Evolutionary conservation across 2,888 invertebrate species (phyloP), one percentile per base, ranked within the genome.

Genomic region (Vandiemenella viatica): DNA sequence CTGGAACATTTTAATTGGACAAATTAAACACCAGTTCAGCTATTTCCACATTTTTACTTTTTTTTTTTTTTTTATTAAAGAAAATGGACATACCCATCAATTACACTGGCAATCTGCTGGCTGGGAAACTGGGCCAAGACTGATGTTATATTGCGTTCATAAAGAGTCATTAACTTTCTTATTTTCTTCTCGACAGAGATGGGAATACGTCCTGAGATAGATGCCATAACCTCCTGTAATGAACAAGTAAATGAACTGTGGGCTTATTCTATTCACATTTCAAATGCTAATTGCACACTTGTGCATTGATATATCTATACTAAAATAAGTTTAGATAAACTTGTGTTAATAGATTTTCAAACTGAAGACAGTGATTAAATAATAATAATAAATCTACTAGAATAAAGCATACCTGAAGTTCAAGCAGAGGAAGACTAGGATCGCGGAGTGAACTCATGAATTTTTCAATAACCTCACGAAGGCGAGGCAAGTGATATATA

Each of bases 51-150:
- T n/a, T n/a, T n/a, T n/a, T n/a, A n/a, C n/a, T n/a, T n/a, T n/a
- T n/a, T n/a, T n/a, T n/a, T n/a, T n/a, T n/a, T n/a, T n/a, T n/a
- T n/a, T n/a, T n/a, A n/a, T n/a, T 13, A 13, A 49, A 50, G 13
- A 19, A 37, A 13, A 19, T 19, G n/a, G 7, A 42, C 67, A 67
- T 53, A 76, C 75, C 75, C 78, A 55, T 81, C 85, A 48, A 87
- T 85, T 18, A 85, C 85, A 55, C 81, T 80, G 1, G 85, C 85
- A 16, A 87, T 85, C 67, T 89, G 86, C 60, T 95, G 96, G 59
- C 92, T 92, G 1, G 96, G 97, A 67, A 98, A 98, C 70, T 95
- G 93, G 1, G 92, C 92, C 37, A 97, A 69, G 1, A 97, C 93
- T 41, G 93, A 93, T 0, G 97, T 97, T 50, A 97, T 93, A 63